Evolutionary conservation across 2,888 invertebrate genomes (phyloP), one percentile per base, ranked within the genome.

Genomic region (Acholoe squamosa): DNA sequence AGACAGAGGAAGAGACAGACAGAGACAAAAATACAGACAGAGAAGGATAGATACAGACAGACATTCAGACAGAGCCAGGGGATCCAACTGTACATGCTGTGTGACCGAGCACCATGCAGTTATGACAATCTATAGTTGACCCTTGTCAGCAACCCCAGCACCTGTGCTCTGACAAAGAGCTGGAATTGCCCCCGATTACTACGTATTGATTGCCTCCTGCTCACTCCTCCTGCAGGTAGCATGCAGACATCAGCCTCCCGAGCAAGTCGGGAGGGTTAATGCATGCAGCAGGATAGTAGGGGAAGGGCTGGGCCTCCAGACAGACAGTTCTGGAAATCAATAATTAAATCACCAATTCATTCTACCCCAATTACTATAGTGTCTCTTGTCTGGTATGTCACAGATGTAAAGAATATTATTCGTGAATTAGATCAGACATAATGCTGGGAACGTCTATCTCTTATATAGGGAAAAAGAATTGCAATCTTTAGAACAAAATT

Each of bases 81-180:
- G n/a, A n/a, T n/a, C n/a, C n/a, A n/a, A n/a, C n/a, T n/a, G n/a
- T n/a, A n/a, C n/a, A n/a, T n/a, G n/a, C n/a, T n/a, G 43, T 43
- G 43, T 43, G 43, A 43, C 43, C 10, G 43, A 43, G 43, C 43
- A 43, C 10, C 43, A 43, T 43, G 43, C 61, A 61, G 61, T 61
- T n/a, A 61, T n/a, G 61, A 14, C 61, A 61, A n/a, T 61, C 61
- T 61, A n/a, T 19, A 61, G 61, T 61, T 61, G 71, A 71, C 71
- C 71, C 28, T 22, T 71, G 71, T 25, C 71, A 14, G 28, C 25
- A 14, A n/a, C 71, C 28, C 71, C 28, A 71, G 28, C 28, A 71
- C 71, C 14, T 28, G 71, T 71, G 71, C 71, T 71, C 71, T 71
- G 71, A 71, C 71, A 71, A 25, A 28, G 71, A 28, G 28, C 28